phyloP scores from a whole-genome alignment of 2,113 vertebrate genomes.

The Candoia aspera region DNA sequence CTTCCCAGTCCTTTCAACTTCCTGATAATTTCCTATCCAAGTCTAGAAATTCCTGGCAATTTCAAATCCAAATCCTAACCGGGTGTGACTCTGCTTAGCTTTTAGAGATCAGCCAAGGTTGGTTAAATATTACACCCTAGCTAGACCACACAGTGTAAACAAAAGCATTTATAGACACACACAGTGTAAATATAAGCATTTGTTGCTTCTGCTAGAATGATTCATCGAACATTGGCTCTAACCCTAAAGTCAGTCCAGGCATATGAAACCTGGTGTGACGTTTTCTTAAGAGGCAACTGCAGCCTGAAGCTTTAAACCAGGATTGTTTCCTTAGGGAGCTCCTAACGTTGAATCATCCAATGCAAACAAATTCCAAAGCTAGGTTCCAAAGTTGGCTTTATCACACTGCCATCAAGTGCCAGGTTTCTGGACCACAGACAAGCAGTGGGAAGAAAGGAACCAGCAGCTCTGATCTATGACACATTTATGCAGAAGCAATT shows the following conservation, averaged over 20 bases:
- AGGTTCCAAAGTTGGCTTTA: conserved; percentile 2
- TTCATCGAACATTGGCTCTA: neutral
- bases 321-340: neutral
- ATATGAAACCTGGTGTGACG: neutral
- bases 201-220: neutral
- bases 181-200: neutral
- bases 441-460: neutral
- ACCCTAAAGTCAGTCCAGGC: neutral
- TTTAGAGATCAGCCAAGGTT: neutral
- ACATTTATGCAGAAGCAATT: neutral
- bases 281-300: conserved; percentile 5
- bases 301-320: neutral
- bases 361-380: neutral
- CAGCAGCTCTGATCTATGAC: neutral
- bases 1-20: neutral
- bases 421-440: neutral
- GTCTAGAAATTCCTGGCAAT: neutral
- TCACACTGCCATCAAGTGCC: conserved; percentile 24
- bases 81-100: neutral
- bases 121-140: neutral
- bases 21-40: neutral
- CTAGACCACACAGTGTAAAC: neutral
- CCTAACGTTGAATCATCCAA: neutral
- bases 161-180: neutral
- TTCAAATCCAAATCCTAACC: neutral